Conservation (phyloP, 2,113 vertebrate genomes). For the Mormoops blainvillei region DNA sequence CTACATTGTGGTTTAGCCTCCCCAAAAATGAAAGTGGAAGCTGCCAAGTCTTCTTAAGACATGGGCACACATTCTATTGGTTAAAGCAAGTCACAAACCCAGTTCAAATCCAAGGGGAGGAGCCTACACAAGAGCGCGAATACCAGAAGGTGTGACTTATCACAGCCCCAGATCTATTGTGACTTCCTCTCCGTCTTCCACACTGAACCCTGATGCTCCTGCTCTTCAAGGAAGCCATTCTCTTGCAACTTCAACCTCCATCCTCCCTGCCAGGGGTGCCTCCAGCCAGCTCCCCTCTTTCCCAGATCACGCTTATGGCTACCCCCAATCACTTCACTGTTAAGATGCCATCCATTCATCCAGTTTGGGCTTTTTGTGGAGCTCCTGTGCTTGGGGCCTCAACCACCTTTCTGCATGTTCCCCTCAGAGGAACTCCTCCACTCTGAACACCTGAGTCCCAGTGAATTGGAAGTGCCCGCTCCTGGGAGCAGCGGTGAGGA, state of each 20-base stretch:
- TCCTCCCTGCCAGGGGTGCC: not conserved
- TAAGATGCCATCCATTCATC: not conserved
- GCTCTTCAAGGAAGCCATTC: not conserved
- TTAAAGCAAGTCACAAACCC: not conserved
- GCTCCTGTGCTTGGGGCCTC: not conserved
- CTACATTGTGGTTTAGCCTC: not conserved
- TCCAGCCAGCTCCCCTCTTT: not conserved
- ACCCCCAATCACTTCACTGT: not conserved
- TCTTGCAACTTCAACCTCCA: not conserved
- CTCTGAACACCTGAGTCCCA: conserved; percentile 58
- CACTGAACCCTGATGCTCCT: not conserved
- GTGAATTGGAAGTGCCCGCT: conserved; percentile 49
- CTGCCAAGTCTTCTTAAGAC: not conserved
- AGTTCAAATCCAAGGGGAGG: not conserved
- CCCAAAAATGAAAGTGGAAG: not conserved
- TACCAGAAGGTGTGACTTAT: not conserved
- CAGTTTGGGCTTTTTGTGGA: not conserved
- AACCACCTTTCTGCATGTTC: not conserved
- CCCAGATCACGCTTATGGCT: not conserved
- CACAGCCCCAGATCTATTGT: not conserved
- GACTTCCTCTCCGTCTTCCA: not conserved
- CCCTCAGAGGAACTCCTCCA: conserved; percentile 66
- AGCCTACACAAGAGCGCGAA: not conserved
- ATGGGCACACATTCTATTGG: not conserved
- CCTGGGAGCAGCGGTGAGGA: conserved; percentile 57